These are phyloP conservation scores for Holcopasites calliopsidis DNA, from an alignment of 1,140 invertebrate genomes.

Conservation along the genomic window DNA sequence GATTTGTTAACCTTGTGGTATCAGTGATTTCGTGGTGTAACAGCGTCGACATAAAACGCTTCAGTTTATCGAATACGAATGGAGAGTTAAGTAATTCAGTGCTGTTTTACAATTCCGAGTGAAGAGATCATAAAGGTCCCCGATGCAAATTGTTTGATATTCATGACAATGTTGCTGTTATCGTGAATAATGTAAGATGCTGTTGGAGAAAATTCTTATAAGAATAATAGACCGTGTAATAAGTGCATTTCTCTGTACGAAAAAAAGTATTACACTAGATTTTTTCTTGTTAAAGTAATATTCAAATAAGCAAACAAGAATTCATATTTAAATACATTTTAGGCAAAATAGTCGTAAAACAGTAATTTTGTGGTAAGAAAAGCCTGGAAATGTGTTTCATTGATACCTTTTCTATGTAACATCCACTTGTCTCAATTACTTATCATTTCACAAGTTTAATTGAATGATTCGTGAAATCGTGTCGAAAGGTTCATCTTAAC, in stretches of 20 bases:
- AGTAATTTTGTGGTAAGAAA: too few relatives aligned
- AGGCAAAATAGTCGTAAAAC: too few relatives aligned
- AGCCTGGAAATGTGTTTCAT: too few relatives aligned
- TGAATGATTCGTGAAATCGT: not conserved
- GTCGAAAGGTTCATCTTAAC: constrained; percentile 20
- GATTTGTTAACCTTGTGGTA: not conserved
- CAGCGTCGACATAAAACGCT: not conserved
- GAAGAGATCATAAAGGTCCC: too few relatives aligned
- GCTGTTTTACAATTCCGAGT: not conserved
- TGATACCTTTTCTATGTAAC: not conserved
- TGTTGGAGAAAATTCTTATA: not conserved
- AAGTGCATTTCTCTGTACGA: not conserved
- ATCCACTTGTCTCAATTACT: not conserved
- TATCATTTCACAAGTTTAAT: not conserved
- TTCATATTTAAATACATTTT: too few relatives aligned
- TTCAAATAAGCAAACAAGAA: too few relatives aligned
- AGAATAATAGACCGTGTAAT: not conserved
- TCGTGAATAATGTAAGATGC: not conserved
- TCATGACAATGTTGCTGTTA: not conserved
- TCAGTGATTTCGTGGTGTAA: not conserved
- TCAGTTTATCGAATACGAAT: too few relatives aligned
- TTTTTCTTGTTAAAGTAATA: not conserved
- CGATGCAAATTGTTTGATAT: not conserved
- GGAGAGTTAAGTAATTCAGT: not conserved
- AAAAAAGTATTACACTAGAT: not conserved